Evolutionary conservation across 2,888 invertebrate genomes (phyloP).

Genomic region (Leucophora obtusa): DNA sequence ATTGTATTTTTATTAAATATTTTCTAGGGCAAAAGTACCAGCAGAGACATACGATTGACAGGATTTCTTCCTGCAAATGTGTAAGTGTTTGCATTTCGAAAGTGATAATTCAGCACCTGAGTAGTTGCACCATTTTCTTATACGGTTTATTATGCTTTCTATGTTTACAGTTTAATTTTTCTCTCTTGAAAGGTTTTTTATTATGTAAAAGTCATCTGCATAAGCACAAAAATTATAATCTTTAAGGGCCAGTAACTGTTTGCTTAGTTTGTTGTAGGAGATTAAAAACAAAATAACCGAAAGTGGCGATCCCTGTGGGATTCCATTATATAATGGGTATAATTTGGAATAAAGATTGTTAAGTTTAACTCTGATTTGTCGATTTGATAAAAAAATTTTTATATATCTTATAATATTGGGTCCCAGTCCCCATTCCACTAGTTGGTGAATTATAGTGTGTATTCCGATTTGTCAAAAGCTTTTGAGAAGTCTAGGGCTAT

Average conservation of each 20-base stretch:
- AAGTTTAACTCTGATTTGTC: slow-evolving; percentile 34
- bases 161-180: slow-evolving; percentile 48
- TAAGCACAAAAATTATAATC: slow-evolving; percentile 51
- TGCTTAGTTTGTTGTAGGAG: slow-evolving; percentile 49
- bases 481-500: too few species aligned
- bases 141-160: slow-evolving; percentile 25
- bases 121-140: slow-evolving; percentile 54
- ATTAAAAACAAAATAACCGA: slow-evolving; percentile 48
- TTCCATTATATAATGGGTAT: too few species aligned
- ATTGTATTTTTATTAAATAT: slow-evolving; percentile 46
- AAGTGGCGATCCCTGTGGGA: slow-evolving; percentile 48
- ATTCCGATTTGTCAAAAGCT: slow-evolving; percentile 58
- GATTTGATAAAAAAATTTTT: slow-evolving; percentile 23
- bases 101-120: slow-evolving; percentile 45
- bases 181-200: slow-evolving; percentile 43
- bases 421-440: slow-evolving; percentile 21
- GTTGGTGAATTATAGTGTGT: slow-evolving; percentile 44
- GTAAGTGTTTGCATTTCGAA: slow-evolving; percentile 48
- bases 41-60: slow-evolving; percentile 23
- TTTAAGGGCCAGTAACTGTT: slow-evolving; percentile 34
- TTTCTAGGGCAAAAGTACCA: slow-evolving; percentile 26
- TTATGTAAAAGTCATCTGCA: slow-evolving; percentile 61
- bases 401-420: slow-evolving; percentile 42
- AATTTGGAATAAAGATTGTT: slow-evolving; percentile 18
- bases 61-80: slow-evolving; percentile 56